Evolutionary conservation across 2,888 invertebrate genomes (phyloP).

Genomic region (Xylocampa areola): DNA sequence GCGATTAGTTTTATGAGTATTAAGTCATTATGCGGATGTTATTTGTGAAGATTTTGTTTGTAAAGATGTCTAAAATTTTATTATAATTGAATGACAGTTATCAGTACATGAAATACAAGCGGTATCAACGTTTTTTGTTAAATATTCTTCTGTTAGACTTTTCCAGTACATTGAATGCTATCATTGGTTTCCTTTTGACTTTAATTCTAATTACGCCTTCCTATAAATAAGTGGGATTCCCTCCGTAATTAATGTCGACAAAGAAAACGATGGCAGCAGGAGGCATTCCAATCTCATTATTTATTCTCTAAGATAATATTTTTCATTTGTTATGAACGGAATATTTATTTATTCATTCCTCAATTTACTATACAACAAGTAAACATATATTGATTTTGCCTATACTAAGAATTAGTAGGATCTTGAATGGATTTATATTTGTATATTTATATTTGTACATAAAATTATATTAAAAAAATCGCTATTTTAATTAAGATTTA

Average conservation of each 20-base stretch:
- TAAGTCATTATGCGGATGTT: slow-evolving; percentile 9
- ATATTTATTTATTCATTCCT: too few relatives aligned
- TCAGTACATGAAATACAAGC: slow-evolving; percentile 4
- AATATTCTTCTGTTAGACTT: slow-evolving; percentile 12
- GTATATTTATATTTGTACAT: too few relatives aligned
- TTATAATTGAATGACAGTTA: slow-evolving; percentile 14
- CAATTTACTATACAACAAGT: too few relatives aligned
- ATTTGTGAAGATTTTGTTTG: neutral
- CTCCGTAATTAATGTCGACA: slow-evolving; percentile 35
- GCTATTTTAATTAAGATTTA: too few relatives aligned
- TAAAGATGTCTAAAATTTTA: neutral
- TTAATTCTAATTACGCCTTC: slow-evolving; percentile 24
- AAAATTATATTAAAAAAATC: too few relatives aligned
- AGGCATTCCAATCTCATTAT: slow-evolving; percentile 30
- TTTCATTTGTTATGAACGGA: too few relatives aligned
- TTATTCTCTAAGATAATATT: slow-evolving; percentile 32
- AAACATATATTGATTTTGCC: too few relatives aligned
- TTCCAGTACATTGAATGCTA: slow-evolving; percentile 22
- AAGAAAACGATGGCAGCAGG: slow-evolving; percentile 25
- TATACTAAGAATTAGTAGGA: too few relatives aligned
- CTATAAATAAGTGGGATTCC: slow-evolving; percentile 42
- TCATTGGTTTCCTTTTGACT: slow-evolving; percentile 17
- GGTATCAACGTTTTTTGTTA: slow-evolving; percentile 9
- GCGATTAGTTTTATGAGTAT: slow-evolving; percentile 11
- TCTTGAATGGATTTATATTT: too few relatives aligned